A percentile compares a stretch with the other conserved stretches of the same genome.
phyloP scores from a whole-genome alignment of 2,113 vertebrate genomes.

The Furnarius figulus region DNA sequence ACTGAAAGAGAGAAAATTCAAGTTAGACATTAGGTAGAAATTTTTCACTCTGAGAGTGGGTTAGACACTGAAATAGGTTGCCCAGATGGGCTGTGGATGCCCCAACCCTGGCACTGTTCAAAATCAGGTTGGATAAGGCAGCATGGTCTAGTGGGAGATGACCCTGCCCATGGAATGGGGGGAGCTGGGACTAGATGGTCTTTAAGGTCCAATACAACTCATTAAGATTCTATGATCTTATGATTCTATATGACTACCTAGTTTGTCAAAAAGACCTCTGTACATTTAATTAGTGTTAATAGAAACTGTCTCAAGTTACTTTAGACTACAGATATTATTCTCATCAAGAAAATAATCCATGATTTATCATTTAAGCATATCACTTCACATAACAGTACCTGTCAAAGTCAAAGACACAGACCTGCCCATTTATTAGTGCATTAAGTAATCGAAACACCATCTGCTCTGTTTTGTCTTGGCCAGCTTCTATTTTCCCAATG shows the following conservation, averaged over 20 bases:
- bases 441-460: not conserved
- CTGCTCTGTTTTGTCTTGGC: not conserved
- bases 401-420: slow-evolving; percentile 1
- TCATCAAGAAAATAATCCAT: slow-evolving; percentile 36
- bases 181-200: not conserved
- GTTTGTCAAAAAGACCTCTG: not conserved
- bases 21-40: not conserved
- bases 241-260: slow-evolving; percentile 32
- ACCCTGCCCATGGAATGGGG: no score
- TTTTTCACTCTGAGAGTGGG: not conserved
- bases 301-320: slow-evolving; percentile 8
- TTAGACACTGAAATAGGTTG: not conserved
- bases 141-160: not conserved
- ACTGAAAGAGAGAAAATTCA: not conserved
- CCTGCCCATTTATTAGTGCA: not conserved
- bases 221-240: not conserved
- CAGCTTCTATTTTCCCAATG: not conserved
- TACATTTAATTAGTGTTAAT: slow-evolving; percentile 36
- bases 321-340: slow-evolving; percentile 19
- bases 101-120: not conserved
- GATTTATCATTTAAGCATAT: not conserved
- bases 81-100: not conserved
- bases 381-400: not conserved
- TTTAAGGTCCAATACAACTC: not conserved
- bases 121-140: not conserved